Evolutionary conservation across 2,888 invertebrate genomes (phyloP).

Genomic region (Coleophora deauratella): DNA sequence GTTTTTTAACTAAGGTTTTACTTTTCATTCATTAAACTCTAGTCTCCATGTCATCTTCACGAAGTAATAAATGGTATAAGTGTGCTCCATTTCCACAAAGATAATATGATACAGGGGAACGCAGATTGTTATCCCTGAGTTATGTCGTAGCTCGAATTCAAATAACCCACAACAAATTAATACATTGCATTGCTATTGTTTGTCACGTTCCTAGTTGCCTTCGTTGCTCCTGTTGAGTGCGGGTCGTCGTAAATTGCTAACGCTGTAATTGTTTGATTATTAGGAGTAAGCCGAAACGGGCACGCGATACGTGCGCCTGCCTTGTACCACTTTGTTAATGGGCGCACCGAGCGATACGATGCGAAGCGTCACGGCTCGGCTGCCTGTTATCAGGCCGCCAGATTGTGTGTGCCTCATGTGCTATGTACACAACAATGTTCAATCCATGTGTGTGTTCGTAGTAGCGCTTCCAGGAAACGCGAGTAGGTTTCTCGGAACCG

Average conservation of each 20-base stretch:
- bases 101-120: too few species aligned
- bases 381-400: conserved; percentile 56
- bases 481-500: conserved; percentile 65
- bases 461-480: conserved; percentile 70
- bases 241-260: conserved; percentile 30
- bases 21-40: too few species aligned
- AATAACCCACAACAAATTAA: too few species aligned
- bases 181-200: neutral
- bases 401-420: conserved; percentile 46
- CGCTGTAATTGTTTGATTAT: conserved; percentile 46
- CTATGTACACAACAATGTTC: conserved; percentile 6
- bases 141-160: too few species aligned
- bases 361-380: conserved; percentile 49
- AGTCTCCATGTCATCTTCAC: too few species aligned
- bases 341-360: conserved; percentile 53
- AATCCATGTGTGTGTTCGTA: conserved; percentile 47
- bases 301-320: conserved; percentile 41
- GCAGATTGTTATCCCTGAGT: too few species aligned
- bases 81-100: too few species aligned
- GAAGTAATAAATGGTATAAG: too few species aligned
- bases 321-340: conserved; percentile 40
- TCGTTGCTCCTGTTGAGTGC: conserved; percentile 19
- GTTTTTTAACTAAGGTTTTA: too few species aligned
- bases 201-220: conserved; percentile 5
- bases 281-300: conserved; percentile 53